Evolutionary conservation across 2,888 invertebrate genomes (phyloP).

Genomic region (Galeruca laticollis): DNA sequence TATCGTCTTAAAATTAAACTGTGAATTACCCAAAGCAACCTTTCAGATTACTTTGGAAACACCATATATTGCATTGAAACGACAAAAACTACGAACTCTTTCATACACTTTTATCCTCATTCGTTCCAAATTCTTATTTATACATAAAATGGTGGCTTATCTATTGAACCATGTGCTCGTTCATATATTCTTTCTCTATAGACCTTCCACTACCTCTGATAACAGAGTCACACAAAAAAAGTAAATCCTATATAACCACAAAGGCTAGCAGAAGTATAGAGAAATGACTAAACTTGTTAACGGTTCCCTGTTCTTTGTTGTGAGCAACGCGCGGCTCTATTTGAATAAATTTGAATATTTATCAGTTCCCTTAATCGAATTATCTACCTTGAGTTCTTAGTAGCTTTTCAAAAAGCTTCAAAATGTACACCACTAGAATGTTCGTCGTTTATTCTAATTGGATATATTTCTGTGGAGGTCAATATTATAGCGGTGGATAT

Average conservation of each 20-base stretch:
- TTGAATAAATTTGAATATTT: constrained; percentile 13
- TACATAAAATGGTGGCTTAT: not conserved
- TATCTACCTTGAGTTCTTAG: constrained; percentile 6
- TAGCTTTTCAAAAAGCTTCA: not conserved
- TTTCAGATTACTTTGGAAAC: too few relatives aligned
- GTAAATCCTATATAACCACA: not conserved
- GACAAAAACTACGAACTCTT: too few relatives aligned
- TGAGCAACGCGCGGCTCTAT: not conserved
- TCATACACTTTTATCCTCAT: not conserved
- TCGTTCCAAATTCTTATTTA: not conserved
- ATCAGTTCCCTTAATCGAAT: constrained; percentile 2
- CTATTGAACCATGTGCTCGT: not conserved
- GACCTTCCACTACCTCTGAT: not conserved
- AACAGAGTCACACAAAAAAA: not conserved
- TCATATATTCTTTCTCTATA: not conserved
- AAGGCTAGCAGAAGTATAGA: not conserved
- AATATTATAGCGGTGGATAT: too few relatives aligned
- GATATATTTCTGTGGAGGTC: too few relatives aligned
- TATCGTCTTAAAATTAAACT: too few relatives aligned
- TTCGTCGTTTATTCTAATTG: not conserved
- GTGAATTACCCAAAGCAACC: too few relatives aligned
- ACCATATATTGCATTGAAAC: too few relatives aligned
- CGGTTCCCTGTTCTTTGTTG: constrained; percentile 1
- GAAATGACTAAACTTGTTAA: not conserved
- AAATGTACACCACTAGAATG: not conserved